Evolutionary conservation across 64 coral and sea anemone species (phyloP).

Genomic region (Actinia equina): DNA sequence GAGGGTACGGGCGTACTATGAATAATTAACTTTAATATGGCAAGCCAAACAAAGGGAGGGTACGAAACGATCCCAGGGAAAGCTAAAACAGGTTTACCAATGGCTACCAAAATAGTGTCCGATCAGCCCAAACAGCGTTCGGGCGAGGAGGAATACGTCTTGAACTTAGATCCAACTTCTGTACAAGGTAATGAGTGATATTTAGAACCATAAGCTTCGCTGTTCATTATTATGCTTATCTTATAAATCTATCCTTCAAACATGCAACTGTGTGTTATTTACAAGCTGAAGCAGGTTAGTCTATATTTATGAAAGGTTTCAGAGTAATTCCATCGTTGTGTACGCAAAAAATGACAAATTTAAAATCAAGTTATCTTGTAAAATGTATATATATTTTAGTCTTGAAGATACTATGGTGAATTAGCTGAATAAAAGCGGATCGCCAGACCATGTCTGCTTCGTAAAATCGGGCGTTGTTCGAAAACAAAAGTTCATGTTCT

Average conservation of each 20-base stretch:
- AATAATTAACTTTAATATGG: slow-evolving; percentile 25
- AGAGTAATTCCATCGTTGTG: not conserved
- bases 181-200: slow-evolving; percentile 18
- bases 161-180: slow-evolving; percentile 43
- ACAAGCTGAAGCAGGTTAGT: not conserved
- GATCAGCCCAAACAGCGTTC: slow-evolving; percentile 26
- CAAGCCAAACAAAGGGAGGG: slow-evolving; percentile 7
- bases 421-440: not conserved
- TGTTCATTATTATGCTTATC: not conserved
- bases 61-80: slow-evolving; percentile 62
- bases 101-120: slow-evolving; percentile 4
- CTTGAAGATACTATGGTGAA: not conserved
- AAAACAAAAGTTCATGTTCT: not conserved
- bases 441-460: not conserved
- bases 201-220: not conserved
- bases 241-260: not conserved
- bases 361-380: not conserved
- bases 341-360: not conserved
- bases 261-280: not conserved
- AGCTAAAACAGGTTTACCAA: not conserved
- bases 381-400: not conserved
- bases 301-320: not conserved
- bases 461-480: not conserved
- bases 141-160: slow-evolving; percentile 53
- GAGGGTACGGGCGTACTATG: not conserved